phyloP scores from a whole-genome alignment of 2,888 invertebrate genomes.

The Rhodophaea formosa region DNA sequence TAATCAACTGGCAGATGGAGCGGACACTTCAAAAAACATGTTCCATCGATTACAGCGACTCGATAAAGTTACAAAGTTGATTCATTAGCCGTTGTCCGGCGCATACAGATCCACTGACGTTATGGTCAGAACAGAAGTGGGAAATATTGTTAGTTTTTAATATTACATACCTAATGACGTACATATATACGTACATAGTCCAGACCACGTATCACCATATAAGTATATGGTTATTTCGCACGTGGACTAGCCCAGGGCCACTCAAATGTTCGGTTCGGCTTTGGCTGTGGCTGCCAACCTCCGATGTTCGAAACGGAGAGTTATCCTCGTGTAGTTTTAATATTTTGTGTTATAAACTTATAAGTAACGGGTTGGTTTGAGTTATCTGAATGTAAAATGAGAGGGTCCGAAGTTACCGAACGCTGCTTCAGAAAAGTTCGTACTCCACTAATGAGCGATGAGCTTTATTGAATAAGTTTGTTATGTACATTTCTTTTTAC shows the following conservation, averaged over 20 bases:
- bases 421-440: background rate
- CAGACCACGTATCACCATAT: too few relatives aligned
- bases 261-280: too few relatives aligned
- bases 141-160: too few relatives aligned
- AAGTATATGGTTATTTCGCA: too few relatives aligned
- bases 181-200: too few relatives aligned
- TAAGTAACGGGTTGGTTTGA: constrained; percentile 3
- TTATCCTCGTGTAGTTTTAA: background rate
- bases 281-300: too few relatives aligned
- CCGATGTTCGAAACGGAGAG: background rate
- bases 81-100: constrained; percentile 7
- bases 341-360: background rate
- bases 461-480: constrained; percentile 8
- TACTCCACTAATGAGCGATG: constrained; percentile 9
- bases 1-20: too few relatives aligned
- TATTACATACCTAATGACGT: too few relatives aligned
- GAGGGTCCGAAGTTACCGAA: background rate
- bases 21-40: background rate
- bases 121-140: too few relatives aligned
- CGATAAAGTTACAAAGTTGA: constrained; percentile 1
- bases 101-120: background rate
- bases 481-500: background rate
- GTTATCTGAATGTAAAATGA: constrained; percentile 11
- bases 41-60: background rate
- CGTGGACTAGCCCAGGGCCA: too few relatives aligned